These are phyloP conservation scores for Dicentrarchus labrax DNA, from an alignment of 2,113 vertebrate species.

Conservation along the genomic window DNA sequence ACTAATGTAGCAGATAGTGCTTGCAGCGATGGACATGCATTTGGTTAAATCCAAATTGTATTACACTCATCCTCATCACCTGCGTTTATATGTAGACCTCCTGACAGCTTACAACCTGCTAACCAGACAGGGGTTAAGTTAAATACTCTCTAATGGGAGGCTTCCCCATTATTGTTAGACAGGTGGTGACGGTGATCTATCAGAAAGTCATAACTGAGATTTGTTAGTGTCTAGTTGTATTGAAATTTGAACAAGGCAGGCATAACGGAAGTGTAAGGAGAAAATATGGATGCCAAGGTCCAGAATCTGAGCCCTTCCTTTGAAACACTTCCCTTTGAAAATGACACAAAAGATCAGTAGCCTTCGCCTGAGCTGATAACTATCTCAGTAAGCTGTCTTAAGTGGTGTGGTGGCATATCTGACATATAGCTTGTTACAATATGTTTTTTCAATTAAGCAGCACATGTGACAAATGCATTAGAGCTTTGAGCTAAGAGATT, in stretches of 20 bases:
- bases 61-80: constrained; percentile 33
- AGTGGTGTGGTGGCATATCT: background rate
- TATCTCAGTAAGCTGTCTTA: background rate
- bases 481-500: background rate
- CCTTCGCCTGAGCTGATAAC: background rate
- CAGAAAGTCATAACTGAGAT: constrained; percentile 3
- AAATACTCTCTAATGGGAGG: constrained; percentile 30
- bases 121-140: constrained; percentile 27
- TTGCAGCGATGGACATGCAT: constrained; percentile 22
- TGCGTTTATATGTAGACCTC: constrained; percentile 27
- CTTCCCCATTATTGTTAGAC: background rate
- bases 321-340: constrained; percentile 21
- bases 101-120: constrained; percentile 34
- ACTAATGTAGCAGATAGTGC: constrained; percentile 44
- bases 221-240: background rate
- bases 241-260: constrained; percentile 14
- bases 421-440: background rate
- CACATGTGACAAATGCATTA: background rate
- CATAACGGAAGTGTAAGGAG: background rate
- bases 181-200: background rate
- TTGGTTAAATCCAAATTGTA: constrained; percentile 48
- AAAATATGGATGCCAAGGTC: constrained; percentile 1
- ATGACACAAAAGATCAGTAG: constrained; percentile 6
- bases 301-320: constrained; percentile 2
- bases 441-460: background rate